phyloP scores from a whole-genome alignment of 2,113 vertebrate genomes.

The Zingel zingel region DNA sequence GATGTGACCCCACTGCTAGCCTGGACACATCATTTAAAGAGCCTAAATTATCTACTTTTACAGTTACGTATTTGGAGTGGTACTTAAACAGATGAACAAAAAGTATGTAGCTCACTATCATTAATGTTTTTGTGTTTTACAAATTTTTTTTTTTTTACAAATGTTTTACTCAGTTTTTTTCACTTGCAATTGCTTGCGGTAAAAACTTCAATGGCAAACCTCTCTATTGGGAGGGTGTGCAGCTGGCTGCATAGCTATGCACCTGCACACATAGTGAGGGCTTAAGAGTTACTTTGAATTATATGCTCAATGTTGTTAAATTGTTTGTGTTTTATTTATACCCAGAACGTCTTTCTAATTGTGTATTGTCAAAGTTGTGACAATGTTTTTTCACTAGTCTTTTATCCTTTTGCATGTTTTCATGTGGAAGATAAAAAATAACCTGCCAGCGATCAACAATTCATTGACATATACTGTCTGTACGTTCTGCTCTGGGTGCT shows the following conservation, averaged over 20 bases:
- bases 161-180: not conserved
- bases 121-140: not conserved
- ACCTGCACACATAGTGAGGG: not conserved
- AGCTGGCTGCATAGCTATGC: not conserved
- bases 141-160: no score
- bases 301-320: not conserved
- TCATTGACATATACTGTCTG: slow-evolving; percentile 54
- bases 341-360: not conserved
- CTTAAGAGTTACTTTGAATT: not conserved
- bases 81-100: not conserved
- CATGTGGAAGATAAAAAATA: slow-evolving; percentile 11
- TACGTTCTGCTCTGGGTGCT: slow-evolving; percentile 50
- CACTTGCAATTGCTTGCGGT: not conserved
- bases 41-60: not conserved
- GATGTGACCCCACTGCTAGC: no score
- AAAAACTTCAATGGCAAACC: not conserved
- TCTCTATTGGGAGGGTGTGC: not conserved
- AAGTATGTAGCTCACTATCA: not conserved
- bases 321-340: not conserved
- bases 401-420: not conserved
- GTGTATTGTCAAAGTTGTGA: not conserved
- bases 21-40: no score
- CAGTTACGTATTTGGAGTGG: not conserved
- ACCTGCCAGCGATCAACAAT: slow-evolving; percentile 62
- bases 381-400: not conserved